Evolutionary conservation across 2,888 invertebrate species (phyloP).

Genomic region (Acanthosepion esculentum): DNA sequence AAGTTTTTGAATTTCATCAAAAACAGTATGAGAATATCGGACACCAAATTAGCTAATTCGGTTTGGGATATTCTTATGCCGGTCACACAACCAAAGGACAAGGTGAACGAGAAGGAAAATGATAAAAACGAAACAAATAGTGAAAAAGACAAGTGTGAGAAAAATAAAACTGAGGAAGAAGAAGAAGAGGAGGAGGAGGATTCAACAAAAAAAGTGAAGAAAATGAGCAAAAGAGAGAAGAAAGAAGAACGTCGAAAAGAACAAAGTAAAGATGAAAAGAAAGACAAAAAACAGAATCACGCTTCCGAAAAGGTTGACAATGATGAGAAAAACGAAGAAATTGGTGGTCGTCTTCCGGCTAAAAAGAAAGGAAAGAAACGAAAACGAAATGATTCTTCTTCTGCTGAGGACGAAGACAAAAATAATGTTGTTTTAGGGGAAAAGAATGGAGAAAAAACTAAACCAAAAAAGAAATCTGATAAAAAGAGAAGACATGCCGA

Average conservation of each 20-base stretch:
- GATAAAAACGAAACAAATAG: background rate
- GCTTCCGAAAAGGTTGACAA: constrained; percentile 24
- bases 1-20: constrained; percentile 81
- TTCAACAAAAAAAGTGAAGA: background rate
- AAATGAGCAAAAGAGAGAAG: constrained; percentile 60
- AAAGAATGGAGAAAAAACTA: background rate
- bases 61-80: constrained; percentile 80
- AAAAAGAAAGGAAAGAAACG: constrained; percentile 11
- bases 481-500: constrained; percentile 46
- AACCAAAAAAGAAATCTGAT: background rate
- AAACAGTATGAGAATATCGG: constrained; percentile 78
- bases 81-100: background rate
- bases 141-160: background rate
- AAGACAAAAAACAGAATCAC: constrained; percentile 57
- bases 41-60: constrained; percentile 79
- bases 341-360: no score
- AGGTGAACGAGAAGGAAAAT: background rate
- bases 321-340: constrained; percentile 13
- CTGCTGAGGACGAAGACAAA: constrained; percentile 42
- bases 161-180: background rate
- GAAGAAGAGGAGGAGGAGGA: background rate
- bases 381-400: constrained; percentile 47
- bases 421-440: background rate
- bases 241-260: background rate
- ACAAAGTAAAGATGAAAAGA: background rate